Conservation (phyloP, 2,113 vertebrate species). For the Cariama cristata region DNA sequence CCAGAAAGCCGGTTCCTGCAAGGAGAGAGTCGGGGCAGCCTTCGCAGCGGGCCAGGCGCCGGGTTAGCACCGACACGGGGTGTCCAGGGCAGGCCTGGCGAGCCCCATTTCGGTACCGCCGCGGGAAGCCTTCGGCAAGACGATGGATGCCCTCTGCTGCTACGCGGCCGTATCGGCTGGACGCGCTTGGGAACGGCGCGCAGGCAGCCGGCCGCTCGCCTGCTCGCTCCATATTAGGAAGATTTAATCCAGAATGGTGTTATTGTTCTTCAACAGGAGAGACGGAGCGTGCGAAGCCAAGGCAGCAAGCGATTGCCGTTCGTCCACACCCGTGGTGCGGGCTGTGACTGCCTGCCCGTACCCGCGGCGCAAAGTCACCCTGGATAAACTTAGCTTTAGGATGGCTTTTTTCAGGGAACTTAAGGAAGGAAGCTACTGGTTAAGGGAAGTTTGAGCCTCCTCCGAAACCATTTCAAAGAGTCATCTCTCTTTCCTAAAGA, state of each 20-base stretch:
- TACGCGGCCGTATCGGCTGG: neutral
- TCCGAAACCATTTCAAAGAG: slow-evolving; percentile 45
- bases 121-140: neutral
- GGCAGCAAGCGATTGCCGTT: neutral
- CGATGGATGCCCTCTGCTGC: slow-evolving; percentile 69
- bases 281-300: neutral
- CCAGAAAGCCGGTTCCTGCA: neutral
- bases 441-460: slow-evolving; percentile 13
- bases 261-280: slow-evolving; percentile 29
- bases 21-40: neutral
- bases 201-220: neutral
- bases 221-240: slow-evolving; percentile 54
- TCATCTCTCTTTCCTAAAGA: neutral
- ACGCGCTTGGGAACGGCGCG: neutral
- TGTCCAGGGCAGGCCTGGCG: neutral
- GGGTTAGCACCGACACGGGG: accelerated
- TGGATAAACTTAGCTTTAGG: slow-evolving; percentile 28
- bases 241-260: slow-evolving; percentile 13
- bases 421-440: neutral
- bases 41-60: neutral
- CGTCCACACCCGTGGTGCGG: neutral
- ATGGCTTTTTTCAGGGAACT: neutral
- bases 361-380: neutral
- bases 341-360: neutral
- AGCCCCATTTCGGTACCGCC: neutral